These are phyloP conservation scores for Xiphias gladius DNA, from an alignment of 2,113 vertebrate species.

Conservation along the genomic window DNA sequence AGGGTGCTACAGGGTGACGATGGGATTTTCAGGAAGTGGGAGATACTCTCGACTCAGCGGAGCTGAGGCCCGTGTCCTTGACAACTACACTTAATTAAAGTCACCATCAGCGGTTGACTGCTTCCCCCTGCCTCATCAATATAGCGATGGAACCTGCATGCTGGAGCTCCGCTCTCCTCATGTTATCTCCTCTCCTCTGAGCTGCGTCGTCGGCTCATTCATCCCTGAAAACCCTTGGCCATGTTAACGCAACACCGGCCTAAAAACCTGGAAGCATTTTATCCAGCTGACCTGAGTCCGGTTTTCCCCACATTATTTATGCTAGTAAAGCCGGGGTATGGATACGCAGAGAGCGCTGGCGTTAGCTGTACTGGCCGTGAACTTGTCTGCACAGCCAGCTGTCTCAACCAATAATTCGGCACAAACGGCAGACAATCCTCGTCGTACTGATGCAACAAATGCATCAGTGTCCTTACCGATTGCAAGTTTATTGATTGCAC, in stretches of 20 bases:
- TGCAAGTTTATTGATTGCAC: slow-evolving; percentile 22
- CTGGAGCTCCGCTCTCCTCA: slow-evolving; percentile 39
- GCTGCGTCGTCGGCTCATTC: slow-evolving; percentile 22
- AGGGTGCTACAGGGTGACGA: slow-evolving; percentile 29
- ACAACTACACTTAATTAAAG: slow-evolving; percentile 70
- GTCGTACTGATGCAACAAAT: slow-evolving; percentile 35
- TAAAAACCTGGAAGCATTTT: neutral
- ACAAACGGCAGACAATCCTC: neutral
- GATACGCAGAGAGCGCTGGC: neutral
- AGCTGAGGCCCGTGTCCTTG: slow-evolving; percentile 57
- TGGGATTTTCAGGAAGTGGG: slow-evolving; percentile 51
- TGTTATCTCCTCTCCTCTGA: slow-evolving; percentile 41
- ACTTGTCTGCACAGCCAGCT: neutral
- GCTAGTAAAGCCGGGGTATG: too few species aligned
- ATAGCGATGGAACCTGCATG: slow-evolving; percentile 52
- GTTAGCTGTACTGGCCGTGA: neutral
- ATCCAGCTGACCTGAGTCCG: neutral
- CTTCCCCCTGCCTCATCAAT: slow-evolving; percentile 61
- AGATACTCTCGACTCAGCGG: slow-evolving; percentile 29
- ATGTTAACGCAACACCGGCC: slow-evolving; percentile 4
- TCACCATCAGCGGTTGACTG: slow-evolving; percentile 66
- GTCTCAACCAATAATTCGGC: neutral
- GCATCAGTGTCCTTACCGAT: neutral
- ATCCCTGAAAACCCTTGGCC: slow-evolving; percentile 12
- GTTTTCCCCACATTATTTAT: neutral